Base-by-base conservation (phyloP, 1,140 invertebrate genomes). In the Chironomus striatipennis region DNA sequence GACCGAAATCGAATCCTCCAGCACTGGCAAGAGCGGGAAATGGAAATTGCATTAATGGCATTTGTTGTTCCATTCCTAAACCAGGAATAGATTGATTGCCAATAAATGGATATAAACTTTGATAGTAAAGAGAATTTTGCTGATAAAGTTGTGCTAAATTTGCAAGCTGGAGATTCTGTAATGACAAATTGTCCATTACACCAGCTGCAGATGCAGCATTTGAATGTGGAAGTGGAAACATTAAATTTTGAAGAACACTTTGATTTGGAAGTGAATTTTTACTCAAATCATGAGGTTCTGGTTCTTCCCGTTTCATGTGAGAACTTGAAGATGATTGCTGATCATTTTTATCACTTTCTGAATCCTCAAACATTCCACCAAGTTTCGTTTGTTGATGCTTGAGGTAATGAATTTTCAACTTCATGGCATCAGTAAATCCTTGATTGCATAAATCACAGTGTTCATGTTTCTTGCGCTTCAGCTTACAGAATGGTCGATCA, bases 381-480 rank as follows among this genome's bases (percentile, higher is more conserved):
- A 70, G 18, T 20, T 70, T 70, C 7, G 65, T 70, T 7, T 70
- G 65, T 18, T 70, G 24, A 43, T 75, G 75, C 17, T 75, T 75
- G 17, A 75, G 17, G 5, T 43, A 70, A 70, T 75, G 75, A 43
- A 73, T 73, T 42, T 74, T 70, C 64, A 75, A 43, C 67, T 75
- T 75, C 34, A 73, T 43, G 9, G 12, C 34, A 43, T 91, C 90
- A 2, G 89, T 90, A 79, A 90, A 90, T 5, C 86, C 88, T 83
- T 94, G 92, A 82, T 93, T 93, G 82, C 93, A 95, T n/a, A 91
- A 87, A 78, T 91, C 90, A 81, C 93, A 95, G 79, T 95, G 93
- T 78, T 90, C 94, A 80, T 95, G 93, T 76, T 92, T 89, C 77
- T 91, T 90, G 73, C 92, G 86, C 80, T 95, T 95, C 64, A 94